A percentile compares a stretch with the other conserved stretches of the same genome.
phyloP scores from a whole-genome alignment of 2,888 invertebrate genomes.

The Myathropa florea region DNA sequence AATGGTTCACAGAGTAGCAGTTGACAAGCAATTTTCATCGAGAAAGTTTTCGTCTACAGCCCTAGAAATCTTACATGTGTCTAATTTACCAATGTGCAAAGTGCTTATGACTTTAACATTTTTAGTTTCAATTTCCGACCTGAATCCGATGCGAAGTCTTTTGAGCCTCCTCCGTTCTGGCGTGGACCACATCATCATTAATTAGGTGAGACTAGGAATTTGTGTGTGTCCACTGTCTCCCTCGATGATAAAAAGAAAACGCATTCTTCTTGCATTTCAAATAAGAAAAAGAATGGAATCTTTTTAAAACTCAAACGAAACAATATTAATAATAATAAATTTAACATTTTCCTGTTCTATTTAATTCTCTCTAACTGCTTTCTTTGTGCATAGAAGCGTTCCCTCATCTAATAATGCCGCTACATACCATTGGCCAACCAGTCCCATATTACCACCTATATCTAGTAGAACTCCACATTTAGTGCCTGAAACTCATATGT shows the following conservation, averaged over 20 bases:
- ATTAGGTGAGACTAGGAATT: background rate
- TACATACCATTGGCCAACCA: constrained; percentile 90
- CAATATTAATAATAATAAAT: no score
- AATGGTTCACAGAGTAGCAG: no score
- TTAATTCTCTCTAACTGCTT: constrained; percentile 40
- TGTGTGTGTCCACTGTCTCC: background rate
- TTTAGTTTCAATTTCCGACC: background rate
- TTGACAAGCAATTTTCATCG: no score
- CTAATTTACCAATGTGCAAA: background rate
- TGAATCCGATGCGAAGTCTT: background rate
- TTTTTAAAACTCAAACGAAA: background rate
- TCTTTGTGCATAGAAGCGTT: constrained; percentile 79
- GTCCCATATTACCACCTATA: constrained; percentile 88
- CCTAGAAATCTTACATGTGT: background rate
- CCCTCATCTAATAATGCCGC: constrained; percentile 83
- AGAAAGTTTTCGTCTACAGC: no score
- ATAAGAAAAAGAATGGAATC: background rate
- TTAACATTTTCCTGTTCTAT: background rate
- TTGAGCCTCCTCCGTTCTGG: background rate
- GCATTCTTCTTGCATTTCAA: background rate
- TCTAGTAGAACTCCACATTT: constrained; percentile 87
- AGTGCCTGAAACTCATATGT: constrained; percentile 85
- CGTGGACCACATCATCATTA: background rate
- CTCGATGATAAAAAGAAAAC: background rate
- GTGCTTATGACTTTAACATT: background rate